Conservation (phyloP, 2,113 vertebrate species). For the Sula dactylatra region DNA sequence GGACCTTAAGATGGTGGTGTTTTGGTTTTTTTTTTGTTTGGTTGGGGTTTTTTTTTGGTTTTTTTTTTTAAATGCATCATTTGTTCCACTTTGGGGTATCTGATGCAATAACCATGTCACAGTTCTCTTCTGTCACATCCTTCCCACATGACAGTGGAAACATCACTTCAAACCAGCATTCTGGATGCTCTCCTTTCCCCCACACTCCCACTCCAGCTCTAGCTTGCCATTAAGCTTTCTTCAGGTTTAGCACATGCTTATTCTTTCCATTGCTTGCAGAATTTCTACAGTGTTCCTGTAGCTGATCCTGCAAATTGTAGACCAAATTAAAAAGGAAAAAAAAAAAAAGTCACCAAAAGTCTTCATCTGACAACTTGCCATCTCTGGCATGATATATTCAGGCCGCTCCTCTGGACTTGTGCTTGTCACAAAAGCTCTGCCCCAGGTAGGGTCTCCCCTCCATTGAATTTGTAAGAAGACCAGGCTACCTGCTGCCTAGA, state of each 20-base stretch:
- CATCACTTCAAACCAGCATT: not conserved
- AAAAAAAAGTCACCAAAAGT: not conserved
- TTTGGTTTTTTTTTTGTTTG: no score
- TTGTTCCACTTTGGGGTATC: slow-evolving; percentile 32
- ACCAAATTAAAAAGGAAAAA: not conserved
- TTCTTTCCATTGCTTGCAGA: slow-evolving; percentile 12
- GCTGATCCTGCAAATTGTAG: not conserved
- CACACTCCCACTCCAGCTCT: slow-evolving; percentile 52
- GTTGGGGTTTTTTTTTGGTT: not conserved
- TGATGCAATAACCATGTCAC: slow-evolving; percentile 40
- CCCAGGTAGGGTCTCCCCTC: not conserved
- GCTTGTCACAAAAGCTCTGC: not conserved
- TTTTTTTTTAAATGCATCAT: not conserved
- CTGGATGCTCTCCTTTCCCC: slow-evolving; percentile 41
- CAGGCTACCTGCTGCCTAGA: not conserved
- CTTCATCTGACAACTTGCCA: not conserved
- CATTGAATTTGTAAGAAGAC: not conserved
- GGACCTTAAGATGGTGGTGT: not conserved
- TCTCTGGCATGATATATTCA: not conserved
- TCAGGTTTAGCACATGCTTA: slow-evolving; percentile 1
- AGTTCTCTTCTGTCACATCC: slow-evolving; percentile 36
- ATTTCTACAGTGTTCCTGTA: not conserved
- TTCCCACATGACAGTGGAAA: slow-evolving; percentile 46
- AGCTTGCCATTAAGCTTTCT: slow-evolving; percentile 34
- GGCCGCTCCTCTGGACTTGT: not conserved